Evolutionary conservation across 2,888 invertebrate genomes (phyloP), one percentile per base, ranked within the genome.

Genomic region (Neria commutata): DNA sequence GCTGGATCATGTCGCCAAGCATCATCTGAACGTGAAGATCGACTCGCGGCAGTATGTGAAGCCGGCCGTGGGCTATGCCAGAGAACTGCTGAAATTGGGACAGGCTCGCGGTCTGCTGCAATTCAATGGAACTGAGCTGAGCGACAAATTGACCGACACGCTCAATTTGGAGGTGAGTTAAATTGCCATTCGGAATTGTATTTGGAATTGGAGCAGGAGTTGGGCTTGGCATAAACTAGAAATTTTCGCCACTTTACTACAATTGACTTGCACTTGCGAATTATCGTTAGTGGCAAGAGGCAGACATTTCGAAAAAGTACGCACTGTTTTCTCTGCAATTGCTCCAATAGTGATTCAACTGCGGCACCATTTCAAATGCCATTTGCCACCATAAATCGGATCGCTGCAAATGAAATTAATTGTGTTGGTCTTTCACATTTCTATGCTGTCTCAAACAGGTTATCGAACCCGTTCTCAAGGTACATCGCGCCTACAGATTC

Each of bases 401-500:
- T 63, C 60, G 63, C 51, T 63, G 65, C 58, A 69, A 73, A 72
- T 74, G 64, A 67, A 69, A 71, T 65, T 69, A 72, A 72, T 72
- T 72, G 68, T 70, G 37, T 60, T 62, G 62, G 69, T 69, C 71
- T 69, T 64, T 64, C 63, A 61, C 64, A 63, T n/a, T n/a, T n/a
- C n/a, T n/a, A n/a, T n/a, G n/a, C n/a, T 40, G 21, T 48, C 25
- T 6, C n/a, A 46, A 70, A 65, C 72, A 82, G 81, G 86, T 93
- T 59, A 90, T 93, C 53, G 91, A 91, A 75, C 92, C 92, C 0
- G 86, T 92, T 24, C 85, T 92, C n/a, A 86, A 91, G 77, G 90
- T 92, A 14, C 91, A 91, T 83, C 83, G 93, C 51, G 92, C 91
- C 1, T 92, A 90, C 82, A 87, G 89, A 72, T 92, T 89, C 82